These are phyloP conservation scores for Chiloscyllium plagiosum DNA, from an alignment of 2,113 vertebrate species.

Conservation along the genomic window DNA sequence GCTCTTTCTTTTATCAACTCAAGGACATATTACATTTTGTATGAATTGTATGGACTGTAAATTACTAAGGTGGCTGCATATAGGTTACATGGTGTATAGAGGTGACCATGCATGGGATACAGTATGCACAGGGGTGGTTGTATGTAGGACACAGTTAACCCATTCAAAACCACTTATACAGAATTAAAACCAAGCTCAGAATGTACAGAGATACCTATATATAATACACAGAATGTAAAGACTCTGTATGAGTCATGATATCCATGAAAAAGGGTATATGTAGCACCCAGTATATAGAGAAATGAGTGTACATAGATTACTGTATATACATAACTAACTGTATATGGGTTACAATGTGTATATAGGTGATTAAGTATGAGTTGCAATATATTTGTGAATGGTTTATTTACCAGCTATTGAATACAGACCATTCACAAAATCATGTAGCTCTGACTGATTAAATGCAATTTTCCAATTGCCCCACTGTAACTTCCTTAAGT, in stretches of 20 bases:
- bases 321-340: not conserved
- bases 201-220: not conserved
- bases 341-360: not conserved
- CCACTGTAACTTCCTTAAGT: too few species aligned
- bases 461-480: too few species aligned
- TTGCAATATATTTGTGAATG: not conserved
- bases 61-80: not conserved
- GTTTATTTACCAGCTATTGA: not conserved
- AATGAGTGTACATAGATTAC: not conserved
- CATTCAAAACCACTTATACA: not conserved
- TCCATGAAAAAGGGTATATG: not conserved
- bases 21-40: not conserved
- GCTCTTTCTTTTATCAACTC: not conserved
- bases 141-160: not conserved
- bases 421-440: too few species aligned
- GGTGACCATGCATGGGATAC: not conserved
- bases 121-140: not conserved
- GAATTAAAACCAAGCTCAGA: not conserved
- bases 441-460: too few species aligned
- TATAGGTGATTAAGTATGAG: not conserved
- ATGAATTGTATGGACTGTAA: not conserved
- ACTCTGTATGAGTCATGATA: not conserved
- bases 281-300: not conserved
- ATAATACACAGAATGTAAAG: not conserved
- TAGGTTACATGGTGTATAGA: not conserved